phyloP scores from a whole-genome alignment of 2,113 vertebrate species.

The Datnioides undecimradiatus region DNA sequence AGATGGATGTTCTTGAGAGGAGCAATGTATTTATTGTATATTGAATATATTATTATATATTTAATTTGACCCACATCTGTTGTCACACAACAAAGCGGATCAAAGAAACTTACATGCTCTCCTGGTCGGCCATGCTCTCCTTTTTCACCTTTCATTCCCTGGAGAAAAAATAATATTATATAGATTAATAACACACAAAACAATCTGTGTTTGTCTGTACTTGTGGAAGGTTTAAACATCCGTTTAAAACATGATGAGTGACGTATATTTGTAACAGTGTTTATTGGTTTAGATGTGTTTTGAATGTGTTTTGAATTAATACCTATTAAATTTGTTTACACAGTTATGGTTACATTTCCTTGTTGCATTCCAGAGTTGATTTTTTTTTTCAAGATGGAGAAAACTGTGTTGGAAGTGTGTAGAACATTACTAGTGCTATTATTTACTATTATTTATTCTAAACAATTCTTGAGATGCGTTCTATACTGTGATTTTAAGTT shows the following conservation, averaged over 20 bases:
- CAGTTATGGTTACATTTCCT: neutral
- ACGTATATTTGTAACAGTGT: neutral
- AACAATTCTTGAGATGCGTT: neutral
- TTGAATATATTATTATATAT: too few species aligned
- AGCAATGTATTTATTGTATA: neutral
- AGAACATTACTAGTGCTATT: too few species aligned
- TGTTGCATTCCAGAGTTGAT: neutral
- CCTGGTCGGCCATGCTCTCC: constrained; percentile 90
- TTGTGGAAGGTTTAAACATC: neutral
- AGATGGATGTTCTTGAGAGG: neutral
- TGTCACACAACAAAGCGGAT: constrained; percentile 1
- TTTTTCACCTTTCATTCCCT: constrained; percentile 87
- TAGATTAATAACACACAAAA: too few species aligned
- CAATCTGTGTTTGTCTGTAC: constrained; percentile 4
- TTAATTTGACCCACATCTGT: too few species aligned
- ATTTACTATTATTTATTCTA: too few species aligned
- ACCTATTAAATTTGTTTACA: constrained; percentile 7
- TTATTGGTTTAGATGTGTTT: neutral
- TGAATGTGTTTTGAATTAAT: constrained; percentile 2
- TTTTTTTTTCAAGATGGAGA: constrained; percentile 23
- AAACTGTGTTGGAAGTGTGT: constrained; percentile 27
- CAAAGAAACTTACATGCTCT: constrained; percentile 82
- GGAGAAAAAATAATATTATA: constrained; percentile 51
- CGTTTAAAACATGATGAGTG: constrained; percentile 7
- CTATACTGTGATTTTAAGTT: neutral